These are phyloP conservation scores for Drosophila longiperda DNA, from an alignment of 2,888 invertebrate genomes.

Conservation along the genomic window DNA sequence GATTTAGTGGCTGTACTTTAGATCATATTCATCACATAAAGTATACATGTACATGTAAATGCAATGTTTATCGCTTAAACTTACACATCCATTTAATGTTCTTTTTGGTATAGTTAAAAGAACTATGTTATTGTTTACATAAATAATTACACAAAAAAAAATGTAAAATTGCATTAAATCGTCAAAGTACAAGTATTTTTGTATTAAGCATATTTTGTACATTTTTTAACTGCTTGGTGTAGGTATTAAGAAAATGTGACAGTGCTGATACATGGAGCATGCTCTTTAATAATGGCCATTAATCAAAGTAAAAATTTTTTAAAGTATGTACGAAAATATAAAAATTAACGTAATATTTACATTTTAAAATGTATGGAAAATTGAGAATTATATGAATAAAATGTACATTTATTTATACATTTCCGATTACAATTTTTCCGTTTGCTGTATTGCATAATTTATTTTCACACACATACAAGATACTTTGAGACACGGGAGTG, in stretches of 20 bases:
- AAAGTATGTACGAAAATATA: conserved; percentile 29
- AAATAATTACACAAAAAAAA: conserved; percentile 54
- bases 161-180: conserved; percentile 59
- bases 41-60: conserved; percentile 67
- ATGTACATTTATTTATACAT: conserved; percentile 37
- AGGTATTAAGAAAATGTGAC: conserved; percentile 38
- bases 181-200: conserved; percentile 52
- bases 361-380: conserved; percentile 44
- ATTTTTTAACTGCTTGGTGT: conserved; percentile 35
- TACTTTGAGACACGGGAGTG: conserved; percentile 84
- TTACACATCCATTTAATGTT: conserved; percentile 55
- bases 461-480: conserved; percentile 85
- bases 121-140: conserved; percentile 45
- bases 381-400: conserved; percentile 57
- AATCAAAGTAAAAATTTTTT: conserved; percentile 35
- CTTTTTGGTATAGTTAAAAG: conserved; percentile 25
- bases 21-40: conserved; percentile 64
- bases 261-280: conserved; percentile 78
- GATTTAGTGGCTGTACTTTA: conserved; percentile 44
- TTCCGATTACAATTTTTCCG: conserved; percentile 53
- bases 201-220: conserved; percentile 57
- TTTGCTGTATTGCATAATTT: conserved; percentile 67
- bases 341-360: conserved; percentile 59
- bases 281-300: conserved; percentile 57
- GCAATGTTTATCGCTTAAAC: conserved; percentile 60